phyloP scores from a whole-genome alignment of 2,113 vertebrate genomes.

The Rhinopomastus cyanomelas region DNA sequence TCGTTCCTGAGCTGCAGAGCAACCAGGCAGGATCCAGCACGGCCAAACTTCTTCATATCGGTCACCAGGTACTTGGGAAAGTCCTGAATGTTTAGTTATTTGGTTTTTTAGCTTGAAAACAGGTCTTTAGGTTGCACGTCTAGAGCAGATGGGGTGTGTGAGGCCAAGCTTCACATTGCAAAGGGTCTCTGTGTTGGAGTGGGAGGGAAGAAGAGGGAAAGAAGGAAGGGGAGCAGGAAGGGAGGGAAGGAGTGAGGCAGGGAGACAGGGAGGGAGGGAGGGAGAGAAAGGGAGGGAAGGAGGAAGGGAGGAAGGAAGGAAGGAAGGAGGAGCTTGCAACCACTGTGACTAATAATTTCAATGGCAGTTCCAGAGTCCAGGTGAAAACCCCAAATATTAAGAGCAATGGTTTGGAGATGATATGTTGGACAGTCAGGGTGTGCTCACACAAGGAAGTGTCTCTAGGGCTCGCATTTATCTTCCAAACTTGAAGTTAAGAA shows the following conservation, averaged over 20 bases:
- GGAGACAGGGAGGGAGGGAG: too few species aligned
- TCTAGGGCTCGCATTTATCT: neutral
- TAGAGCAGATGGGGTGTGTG: neutral
- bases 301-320: too few species aligned
- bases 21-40: neutral
- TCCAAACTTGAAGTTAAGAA: neutral
- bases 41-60: neutral
- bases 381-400: neutral
- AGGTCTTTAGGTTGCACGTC: neutral
- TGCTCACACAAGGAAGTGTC: neutral
- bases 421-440: neutral
- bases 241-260: neutral
- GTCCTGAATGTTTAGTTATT: neutral
- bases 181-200: neutral
- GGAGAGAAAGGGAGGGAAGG: neutral
- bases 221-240: too few species aligned
- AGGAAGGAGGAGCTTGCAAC: neutral
- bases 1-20: neutral
- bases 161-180: neutral
- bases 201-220: neutral
- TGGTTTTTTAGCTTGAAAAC: neutral
- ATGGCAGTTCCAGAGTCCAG: neutral
- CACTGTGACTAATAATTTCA: neutral
- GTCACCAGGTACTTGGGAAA: neutral
- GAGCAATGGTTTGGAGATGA: neutral